Conservation (phyloP, 30 jellyfish, hydroid and myxozoan species). For the Mastigias papua region DNA sequence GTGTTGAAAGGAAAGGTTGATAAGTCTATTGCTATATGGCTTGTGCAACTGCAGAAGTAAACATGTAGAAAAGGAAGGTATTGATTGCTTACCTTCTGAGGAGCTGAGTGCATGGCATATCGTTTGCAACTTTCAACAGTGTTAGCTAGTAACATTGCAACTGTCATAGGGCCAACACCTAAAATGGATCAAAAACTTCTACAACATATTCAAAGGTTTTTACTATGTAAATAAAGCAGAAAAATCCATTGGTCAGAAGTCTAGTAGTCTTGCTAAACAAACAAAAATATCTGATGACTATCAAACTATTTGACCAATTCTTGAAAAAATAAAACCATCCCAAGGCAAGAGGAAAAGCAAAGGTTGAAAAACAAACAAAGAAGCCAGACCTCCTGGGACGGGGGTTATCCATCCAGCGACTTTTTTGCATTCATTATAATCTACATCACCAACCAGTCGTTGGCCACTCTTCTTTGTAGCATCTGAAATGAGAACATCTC, state of each 20-base stretch:
- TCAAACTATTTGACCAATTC: no score
- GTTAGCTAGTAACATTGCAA: conserved; percentile 94
- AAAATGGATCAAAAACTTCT: neutral
- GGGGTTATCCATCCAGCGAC: conserved; percentile 98
- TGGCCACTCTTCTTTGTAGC: conserved; percentile 94
- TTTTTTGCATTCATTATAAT: conserved; percentile 85
- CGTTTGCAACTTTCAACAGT: conserved; percentile 95
- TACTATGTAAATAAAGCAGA: no score
- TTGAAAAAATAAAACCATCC: no score
- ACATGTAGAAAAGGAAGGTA: neutral
- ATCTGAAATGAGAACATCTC: conserved; percentile 57
- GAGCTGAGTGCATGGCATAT: conserved; percentile 57
- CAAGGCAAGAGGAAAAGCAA: no score
- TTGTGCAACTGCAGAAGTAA: neutral
- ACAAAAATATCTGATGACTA: no score
- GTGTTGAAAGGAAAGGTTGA: no score
- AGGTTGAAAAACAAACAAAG: no score
- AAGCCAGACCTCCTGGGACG: conserved; percentile 98
- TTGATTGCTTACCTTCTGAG: conserved; percentile 55
- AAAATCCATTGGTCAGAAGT: no score
- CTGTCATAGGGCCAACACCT: conserved; percentile 99
- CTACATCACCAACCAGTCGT: conserved; percentile 98
- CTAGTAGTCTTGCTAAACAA: no score
- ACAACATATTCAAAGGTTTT: no score
- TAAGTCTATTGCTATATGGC: no score